Percentiles rank a stretch among this genome's conserved stretches.
phyloP scores from a whole-genome alignment of 2,888 invertebrate genomes.

The Erebia aethiops region DNA sequence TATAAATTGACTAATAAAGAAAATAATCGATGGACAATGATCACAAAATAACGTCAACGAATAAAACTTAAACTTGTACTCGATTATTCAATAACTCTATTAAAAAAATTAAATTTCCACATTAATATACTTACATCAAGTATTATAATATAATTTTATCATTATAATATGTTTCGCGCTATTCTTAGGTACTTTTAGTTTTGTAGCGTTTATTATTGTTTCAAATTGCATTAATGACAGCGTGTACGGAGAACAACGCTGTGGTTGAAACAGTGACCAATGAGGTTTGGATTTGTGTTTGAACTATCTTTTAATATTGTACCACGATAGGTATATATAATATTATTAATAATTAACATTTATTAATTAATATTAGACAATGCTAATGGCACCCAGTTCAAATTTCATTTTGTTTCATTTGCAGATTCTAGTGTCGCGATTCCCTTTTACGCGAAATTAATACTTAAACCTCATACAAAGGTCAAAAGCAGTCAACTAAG shows the following conservation, averaged over 20 bases:
- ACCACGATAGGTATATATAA: too few species aligned
- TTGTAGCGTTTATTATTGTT: slow-evolving; percentile 23
- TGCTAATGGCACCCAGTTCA: neutral
- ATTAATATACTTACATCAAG: slow-evolving; percentile 69
- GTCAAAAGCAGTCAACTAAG: too few species aligned
- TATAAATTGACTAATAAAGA: slow-evolving; percentile 53
- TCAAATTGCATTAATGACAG: neutral
- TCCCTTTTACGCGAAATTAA: neutral
- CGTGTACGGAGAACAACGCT: slow-evolving; percentile 19
- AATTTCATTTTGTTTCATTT: neutral
- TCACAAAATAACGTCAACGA: slow-evolving; percentile 41
- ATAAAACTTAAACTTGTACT: slow-evolving; percentile 52
- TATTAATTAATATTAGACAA: too few species aligned
- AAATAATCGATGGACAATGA: slow-evolving; percentile 49
- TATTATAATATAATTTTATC: slow-evolving; percentile 64
- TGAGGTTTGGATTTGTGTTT: neutral
- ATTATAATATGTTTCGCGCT: slow-evolving; percentile 41
- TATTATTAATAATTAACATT: too few species aligned
- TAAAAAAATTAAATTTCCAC: slow-evolving; percentile 66
- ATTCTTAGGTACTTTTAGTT: slow-evolving; percentile 35
- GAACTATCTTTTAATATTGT: neutral
- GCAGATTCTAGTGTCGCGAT: neutral
- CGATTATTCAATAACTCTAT: slow-evolving; percentile 62
- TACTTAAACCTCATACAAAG: neutral
- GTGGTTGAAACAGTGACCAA: slow-evolving; percentile 4